A percentile compares a stretch with the other conserved stretches of the same genome.
Conservation (phyloP, 2,797 vertebrate species). For the Phalanger gymnotis region DNA sequence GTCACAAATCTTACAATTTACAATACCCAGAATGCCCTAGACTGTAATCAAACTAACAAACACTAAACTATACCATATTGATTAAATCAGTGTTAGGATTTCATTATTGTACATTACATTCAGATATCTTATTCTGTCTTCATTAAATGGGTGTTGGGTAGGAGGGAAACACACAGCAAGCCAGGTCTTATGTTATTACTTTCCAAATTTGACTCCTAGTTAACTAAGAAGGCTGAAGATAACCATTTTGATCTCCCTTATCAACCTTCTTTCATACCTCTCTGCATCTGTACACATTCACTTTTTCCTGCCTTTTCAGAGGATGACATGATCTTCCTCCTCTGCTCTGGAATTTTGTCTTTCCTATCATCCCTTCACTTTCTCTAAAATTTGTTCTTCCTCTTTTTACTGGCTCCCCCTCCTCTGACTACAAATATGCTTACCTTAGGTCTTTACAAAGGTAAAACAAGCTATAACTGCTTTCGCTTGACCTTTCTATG, state of each 20-base stretch:
- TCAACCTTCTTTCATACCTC: not conserved
- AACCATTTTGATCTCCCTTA: not conserved
- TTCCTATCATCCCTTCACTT: no score
- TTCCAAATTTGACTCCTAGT: not conserved
- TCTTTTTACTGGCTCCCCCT: no score
- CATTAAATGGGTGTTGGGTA: not conserved
- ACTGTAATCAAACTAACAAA: conserved; percentile 2
- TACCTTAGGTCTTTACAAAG: no score
- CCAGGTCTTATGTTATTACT: conserved; percentile 7
- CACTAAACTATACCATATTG: no score
- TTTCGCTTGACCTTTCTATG: no score
- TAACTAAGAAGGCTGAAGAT: not conserved
- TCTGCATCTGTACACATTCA: no score
- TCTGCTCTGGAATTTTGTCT: no score
- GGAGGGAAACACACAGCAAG: not conserved
- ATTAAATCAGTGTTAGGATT: not conserved
- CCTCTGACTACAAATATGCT: no score
- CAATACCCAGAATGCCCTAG: not conserved
- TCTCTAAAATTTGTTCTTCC: no score
- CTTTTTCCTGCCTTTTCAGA: no score
- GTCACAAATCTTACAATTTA: not conserved
- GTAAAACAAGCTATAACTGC: no score
- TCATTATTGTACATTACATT: not conserved
- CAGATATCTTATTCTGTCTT: conserved; percentile 51
- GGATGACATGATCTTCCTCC: no score